These are phyloP conservation scores for Mesocricetus auratus DNA, from an alignment of 2,113 vertebrate species.

Conservation along the genomic window DNA sequence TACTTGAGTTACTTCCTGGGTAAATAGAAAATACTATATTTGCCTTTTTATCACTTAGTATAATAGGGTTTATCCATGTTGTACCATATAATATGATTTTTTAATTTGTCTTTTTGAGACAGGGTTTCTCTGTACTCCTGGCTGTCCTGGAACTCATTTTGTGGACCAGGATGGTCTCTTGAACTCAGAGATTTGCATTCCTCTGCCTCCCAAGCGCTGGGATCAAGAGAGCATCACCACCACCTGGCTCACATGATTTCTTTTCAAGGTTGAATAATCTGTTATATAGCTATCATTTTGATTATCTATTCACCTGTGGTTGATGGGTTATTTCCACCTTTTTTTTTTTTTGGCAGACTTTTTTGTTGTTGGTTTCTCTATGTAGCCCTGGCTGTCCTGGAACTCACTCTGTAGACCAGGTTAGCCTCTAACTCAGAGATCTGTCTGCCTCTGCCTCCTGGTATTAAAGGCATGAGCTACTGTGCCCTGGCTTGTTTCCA, in stretches of 20 bases:
- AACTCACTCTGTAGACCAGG: background rate
- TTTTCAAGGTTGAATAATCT: too few species aligned
- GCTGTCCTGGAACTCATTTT: background rate
- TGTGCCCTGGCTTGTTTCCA: background rate
- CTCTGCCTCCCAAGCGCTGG: background rate
- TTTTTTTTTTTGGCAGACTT: background rate
- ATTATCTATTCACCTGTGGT: too few species aligned
- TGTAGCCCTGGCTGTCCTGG: background rate
- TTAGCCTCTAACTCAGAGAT: background rate
- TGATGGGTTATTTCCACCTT: background rate
- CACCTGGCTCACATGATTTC: background rate
- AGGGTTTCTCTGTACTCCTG: background rate
- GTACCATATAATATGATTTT: background rate
- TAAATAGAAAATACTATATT: background rate
- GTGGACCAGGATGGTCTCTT: background rate
- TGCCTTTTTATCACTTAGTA: background rate
- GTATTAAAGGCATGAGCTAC: background rate
- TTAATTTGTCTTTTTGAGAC: background rate
- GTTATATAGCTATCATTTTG: too few species aligned
- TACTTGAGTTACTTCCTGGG: background rate
- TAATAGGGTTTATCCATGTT: background rate
- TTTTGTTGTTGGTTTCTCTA: background rate
- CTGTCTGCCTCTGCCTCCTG: background rate
- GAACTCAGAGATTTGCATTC: background rate
- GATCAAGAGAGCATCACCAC: background rate